These are phyloP conservation scores for Sparus aurata DNA, from an alignment of 2,797 vertebrate species.

Conservation along the genomic window DNA sequence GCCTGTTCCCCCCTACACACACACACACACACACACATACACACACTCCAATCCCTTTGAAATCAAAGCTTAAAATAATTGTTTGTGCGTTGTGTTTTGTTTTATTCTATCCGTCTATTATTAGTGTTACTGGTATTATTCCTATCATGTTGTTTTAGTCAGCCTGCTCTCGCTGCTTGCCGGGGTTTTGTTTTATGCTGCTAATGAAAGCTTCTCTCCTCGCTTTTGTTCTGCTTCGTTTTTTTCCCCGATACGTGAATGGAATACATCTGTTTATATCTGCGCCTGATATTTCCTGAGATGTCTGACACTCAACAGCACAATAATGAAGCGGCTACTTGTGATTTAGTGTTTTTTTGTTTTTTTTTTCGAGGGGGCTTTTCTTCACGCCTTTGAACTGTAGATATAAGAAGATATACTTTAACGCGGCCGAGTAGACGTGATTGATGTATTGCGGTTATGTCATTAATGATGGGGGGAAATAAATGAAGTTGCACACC, in stretches of 20 bases:
- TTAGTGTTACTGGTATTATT: conserved; percentile 81
- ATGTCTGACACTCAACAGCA: conserved; percentile 55
- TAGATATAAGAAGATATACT: conserved; percentile 10
- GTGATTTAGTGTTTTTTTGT: conserved; percentile 24
- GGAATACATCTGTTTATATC: conserved; percentile 74
- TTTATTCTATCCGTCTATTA: conserved; percentile 79
- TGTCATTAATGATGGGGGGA: conserved; percentile 42
- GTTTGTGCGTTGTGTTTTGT: conserved; percentile 81
- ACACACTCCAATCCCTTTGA: conserved; percentile 78
- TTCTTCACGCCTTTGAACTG: conserved; percentile 34
- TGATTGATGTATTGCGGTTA: conserved; percentile 28
- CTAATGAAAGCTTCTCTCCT: conserved; percentile 81
- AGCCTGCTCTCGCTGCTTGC: conserved; percentile 70
- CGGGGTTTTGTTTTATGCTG: conserved; percentile 75
- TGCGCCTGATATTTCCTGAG: conserved; percentile 60
- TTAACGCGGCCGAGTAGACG: not conserved
- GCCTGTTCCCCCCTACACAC: conserved; percentile 40
- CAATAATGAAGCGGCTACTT: conserved; percentile 67
- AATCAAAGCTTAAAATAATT: conserved; percentile 86
- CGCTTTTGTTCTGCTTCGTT: conserved; percentile 74
- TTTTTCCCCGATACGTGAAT: conserved; percentile 64
- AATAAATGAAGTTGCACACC: conserved; percentile 48
- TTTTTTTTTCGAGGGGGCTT: conserved; percentile 15
- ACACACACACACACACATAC: conserved; percentile 17
- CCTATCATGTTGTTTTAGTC: conserved; percentile 78